Conservation (phyloP, 2,113 vertebrate species). For the Balaeniceps rex region DNA sequence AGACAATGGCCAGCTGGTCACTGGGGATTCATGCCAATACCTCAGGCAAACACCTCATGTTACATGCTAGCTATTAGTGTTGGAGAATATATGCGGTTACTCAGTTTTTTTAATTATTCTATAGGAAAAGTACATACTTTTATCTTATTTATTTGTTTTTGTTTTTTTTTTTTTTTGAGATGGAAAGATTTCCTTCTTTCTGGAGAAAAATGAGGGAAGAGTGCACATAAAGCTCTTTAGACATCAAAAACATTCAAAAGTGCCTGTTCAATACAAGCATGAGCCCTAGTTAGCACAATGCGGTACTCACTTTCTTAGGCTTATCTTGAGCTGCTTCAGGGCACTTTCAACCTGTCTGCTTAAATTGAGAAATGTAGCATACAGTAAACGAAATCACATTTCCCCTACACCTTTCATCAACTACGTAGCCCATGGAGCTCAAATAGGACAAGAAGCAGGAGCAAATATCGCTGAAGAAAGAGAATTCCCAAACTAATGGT, state of each 20-base stretch:
- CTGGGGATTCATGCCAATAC: background rate
- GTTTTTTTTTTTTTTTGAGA: background rate
- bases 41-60: background rate
- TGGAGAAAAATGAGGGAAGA: background rate
- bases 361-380: background rate
- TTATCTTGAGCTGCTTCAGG: background rate
- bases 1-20: background rate
- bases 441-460: background rate
- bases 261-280: background rate
- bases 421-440: fast-evolving
- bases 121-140: background rate
- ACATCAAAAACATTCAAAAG: background rate
- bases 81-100: background rate
- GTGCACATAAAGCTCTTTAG: background rate
- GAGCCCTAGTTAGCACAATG: background rate
- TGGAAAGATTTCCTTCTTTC: background rate
- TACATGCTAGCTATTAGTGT: background rate
- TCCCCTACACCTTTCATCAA: background rate
- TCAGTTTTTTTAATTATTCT: background rate
- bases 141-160: background rate
- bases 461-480: background rate
- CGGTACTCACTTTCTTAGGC: background rate
- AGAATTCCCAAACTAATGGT: background rate
- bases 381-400: background rate
- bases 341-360: background rate